Conservation (phyloP, 1,140 invertebrate species). For the Plodia interpunctella region DNA sequence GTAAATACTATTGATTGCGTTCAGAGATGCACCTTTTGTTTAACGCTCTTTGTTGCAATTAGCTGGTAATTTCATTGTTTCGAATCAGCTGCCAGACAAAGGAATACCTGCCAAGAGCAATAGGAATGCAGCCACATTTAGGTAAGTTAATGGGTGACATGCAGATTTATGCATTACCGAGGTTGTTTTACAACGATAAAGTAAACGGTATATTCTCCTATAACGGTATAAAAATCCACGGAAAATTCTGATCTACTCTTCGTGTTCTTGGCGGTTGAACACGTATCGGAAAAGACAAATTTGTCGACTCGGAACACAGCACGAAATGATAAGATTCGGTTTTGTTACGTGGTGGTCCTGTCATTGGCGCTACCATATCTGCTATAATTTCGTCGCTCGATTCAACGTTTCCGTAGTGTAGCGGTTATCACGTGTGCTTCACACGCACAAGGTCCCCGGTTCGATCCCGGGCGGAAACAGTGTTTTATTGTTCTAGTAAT, state of each 20-base stretch:
- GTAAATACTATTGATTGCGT: conserved; percentile 20
- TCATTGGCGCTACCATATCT: not conserved
- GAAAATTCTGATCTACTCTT: too few species aligned
- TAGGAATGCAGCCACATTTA: not conserved
- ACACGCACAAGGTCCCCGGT: conserved; percentile 30
- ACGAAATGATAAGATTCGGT: too few species aligned
- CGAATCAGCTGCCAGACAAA: conserved; percentile 7
- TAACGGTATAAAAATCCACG: too few species aligned
- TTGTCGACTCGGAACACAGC: too few species aligned
- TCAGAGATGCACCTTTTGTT: conserved; percentile 29
- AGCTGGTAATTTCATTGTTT: conserved; percentile 22
- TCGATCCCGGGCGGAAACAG: conserved; percentile 30
- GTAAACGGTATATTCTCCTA: too few species aligned
- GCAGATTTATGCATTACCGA: not conserved
- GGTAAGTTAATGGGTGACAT: not conserved
- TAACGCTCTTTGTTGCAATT: conserved; percentile 25
- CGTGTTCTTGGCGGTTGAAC: too few species aligned
- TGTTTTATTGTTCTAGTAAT: conserved; percentile 11
- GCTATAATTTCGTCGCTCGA: conserved; percentile 10
- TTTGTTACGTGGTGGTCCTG: too few species aligned
- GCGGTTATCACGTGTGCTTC: conserved; percentile 31
- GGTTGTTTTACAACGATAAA: not conserved
- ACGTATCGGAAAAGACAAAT: too few species aligned
- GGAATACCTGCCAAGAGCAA: not conserved
- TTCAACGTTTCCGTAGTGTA: conserved; percentile 26